These are phyloP conservation scores for Microcebus lehilahytsara DNA, from an alignment of 2,113 vertebrate genomes.

Conservation along the genomic window DNA sequence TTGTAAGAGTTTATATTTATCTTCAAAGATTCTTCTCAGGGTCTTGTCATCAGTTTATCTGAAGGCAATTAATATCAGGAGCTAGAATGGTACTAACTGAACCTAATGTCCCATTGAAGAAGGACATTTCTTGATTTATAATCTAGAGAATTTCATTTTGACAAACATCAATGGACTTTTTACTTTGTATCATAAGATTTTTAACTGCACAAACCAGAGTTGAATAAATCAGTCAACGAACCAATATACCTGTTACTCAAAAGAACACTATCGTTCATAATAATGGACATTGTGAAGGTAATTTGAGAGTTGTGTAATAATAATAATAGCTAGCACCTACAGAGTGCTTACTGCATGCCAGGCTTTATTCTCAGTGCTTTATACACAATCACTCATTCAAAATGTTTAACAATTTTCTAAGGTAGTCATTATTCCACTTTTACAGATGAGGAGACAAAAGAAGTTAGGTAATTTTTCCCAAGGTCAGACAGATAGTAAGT, in stretches of 20 bases:
- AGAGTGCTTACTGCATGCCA: neutral
- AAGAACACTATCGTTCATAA: neutral
- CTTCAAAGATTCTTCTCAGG: neutral
- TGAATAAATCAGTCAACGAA: neutral
- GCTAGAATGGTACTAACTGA: neutral
- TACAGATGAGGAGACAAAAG: neutral
- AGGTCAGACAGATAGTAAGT: neutral
- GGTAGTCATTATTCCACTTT: neutral
- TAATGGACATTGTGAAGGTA: neutral
- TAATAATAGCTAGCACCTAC: neutral
- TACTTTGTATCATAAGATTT: constrained; percentile 7
- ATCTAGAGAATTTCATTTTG: neutral
- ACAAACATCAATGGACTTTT: neutral
- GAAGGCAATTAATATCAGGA: neutral
- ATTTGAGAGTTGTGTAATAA: neutral
- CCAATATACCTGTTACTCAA: neutral
- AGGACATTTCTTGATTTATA: neutral
- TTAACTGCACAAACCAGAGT: neutral
- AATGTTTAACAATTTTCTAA: neutral
- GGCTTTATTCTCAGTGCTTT: neutral
- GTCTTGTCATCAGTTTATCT: neutral
- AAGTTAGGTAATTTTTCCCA: neutral
- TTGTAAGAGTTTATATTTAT: neutral
- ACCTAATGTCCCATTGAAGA: neutral
- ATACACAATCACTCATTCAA: neutral